phyloP scores from a whole-genome alignment of 2,113 vertebrate species.

The Pygoscelis adeliae region DNA sequence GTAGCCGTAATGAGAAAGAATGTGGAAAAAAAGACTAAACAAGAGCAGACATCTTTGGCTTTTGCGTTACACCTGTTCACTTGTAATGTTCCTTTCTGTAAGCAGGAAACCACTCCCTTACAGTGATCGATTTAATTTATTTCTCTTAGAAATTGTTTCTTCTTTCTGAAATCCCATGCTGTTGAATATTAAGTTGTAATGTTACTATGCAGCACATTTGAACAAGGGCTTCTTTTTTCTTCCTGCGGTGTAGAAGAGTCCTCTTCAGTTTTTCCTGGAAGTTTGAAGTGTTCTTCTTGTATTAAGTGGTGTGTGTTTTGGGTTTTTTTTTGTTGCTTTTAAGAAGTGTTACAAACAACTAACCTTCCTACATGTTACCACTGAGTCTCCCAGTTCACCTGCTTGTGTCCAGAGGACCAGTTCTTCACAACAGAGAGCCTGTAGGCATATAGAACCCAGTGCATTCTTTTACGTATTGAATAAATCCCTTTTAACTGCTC shows the following conservation, averaged over 20 bases:
- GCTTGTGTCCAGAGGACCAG: background rate
- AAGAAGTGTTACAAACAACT: background rate
- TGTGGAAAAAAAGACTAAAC: background rate
- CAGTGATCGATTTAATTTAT: background rate
- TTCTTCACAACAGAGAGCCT: background rate
- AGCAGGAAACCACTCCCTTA: background rate
- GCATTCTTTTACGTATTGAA: background rate
- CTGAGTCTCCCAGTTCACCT: background rate
- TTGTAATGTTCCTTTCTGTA: background rate
- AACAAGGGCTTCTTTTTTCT: background rate
- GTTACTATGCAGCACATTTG: background rate
- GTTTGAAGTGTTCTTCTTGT: background rate
- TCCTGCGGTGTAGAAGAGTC: background rate
- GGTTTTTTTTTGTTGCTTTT: background rate
- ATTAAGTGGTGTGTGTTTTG: background rate
- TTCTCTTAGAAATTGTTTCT: background rate
- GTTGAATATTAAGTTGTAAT: background rate
- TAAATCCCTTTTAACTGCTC: background rate
- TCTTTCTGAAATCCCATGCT: background rate
- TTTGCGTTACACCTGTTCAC: background rate
- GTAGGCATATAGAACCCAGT: accelerated
- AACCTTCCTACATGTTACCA: background rate
- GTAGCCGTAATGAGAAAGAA: conserved; percentile 6
- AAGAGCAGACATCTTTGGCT: background rate
- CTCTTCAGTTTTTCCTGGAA: background rate